Evolutionary conservation across 1,140 invertebrate genomes (phyloP), one percentile per base, ranked within the genome.

Genomic region (Hyles vespertilio): DNA sequence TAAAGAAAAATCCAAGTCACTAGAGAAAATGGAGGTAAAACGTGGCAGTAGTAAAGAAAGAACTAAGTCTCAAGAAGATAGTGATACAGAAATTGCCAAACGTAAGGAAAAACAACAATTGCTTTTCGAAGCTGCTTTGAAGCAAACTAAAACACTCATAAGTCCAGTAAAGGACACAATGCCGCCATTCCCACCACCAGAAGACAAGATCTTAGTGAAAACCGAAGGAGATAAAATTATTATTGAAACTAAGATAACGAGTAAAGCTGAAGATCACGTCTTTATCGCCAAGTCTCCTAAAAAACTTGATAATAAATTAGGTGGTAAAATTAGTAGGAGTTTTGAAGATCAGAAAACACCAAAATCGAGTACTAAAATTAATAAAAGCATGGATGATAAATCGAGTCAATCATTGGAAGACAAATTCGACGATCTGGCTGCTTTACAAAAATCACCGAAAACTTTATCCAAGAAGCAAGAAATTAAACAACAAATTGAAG

Each of bases 231-330:
- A 92, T 70, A 92, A 92, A 66, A 92, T 92, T 58, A 92, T 92
- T 10, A 92, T 92, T 61, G 91, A 92, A 84, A 92, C 91, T 1
- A 91, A 92, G 74, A 92, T 92, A 32, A 92, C 84, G 61, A 92
- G 91, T 45, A 92, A 92, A 72, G 91, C 90, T 1, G 91, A 92
- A 76, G 91, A 92, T 77, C 91, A 92, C 69, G 91, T 92, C n/a
- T 91, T 94, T 56, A 93, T 94, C 67, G 92, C 93, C 0, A 94
- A 94, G 74, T 92, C 92, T 22, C 93, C 93, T 2, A 92, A 93
- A 60, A 93, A 93, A 67, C 70, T 94, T 4, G 93, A 93, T 67
- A 93, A 92, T 61, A 92, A 92, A 63, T 70, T 92, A 57, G 86
- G 87, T 55, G 91, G 92, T 6, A 93, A 93, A 80, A 91, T 93